A percentile compares a stretch with the other conserved stretches of the same genome.
Conservation (phyloP, 2,113 vertebrate species). For the Cyanoramphus novaezelandiae region DNA sequence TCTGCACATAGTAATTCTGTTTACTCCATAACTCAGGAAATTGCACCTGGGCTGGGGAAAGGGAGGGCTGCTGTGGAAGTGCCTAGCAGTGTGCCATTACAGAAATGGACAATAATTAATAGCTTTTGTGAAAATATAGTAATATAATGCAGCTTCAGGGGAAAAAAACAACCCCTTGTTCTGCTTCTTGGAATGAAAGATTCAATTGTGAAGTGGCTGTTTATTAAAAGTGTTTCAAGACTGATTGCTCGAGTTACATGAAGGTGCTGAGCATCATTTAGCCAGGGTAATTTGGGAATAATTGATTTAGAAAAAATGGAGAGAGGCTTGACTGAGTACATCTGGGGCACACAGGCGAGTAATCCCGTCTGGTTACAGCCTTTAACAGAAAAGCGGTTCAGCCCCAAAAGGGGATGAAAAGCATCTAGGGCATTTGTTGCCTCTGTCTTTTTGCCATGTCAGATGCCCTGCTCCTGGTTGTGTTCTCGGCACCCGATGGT, state of each 20-base stretch:
- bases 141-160: background rate
- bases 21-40: constrained; percentile 33
- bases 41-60: background rate
- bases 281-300: background rate
- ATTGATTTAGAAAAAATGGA: background rate
- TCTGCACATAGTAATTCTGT: background rate
- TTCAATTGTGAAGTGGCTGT: background rate
- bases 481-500: fast-evolving
- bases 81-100: background rate
- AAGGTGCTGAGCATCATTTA: background rate
- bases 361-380: background rate
- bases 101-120: background rate
- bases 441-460: background rate
- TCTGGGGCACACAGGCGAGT: background rate
- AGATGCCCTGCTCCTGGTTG: no score
- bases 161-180: background rate
- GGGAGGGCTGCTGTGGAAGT: background rate
- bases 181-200: constrained; percentile 16
- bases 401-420: background rate
- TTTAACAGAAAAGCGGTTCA: background rate
- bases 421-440: background rate
- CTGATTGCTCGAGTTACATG: background rate
- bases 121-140: constrained; percentile 21
- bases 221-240: background rate
- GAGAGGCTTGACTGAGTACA: background rate